Evolutionary conservation across 2,113 vertebrate species (phyloP).

Genomic region (Fulmarus glacialis): DNA sequence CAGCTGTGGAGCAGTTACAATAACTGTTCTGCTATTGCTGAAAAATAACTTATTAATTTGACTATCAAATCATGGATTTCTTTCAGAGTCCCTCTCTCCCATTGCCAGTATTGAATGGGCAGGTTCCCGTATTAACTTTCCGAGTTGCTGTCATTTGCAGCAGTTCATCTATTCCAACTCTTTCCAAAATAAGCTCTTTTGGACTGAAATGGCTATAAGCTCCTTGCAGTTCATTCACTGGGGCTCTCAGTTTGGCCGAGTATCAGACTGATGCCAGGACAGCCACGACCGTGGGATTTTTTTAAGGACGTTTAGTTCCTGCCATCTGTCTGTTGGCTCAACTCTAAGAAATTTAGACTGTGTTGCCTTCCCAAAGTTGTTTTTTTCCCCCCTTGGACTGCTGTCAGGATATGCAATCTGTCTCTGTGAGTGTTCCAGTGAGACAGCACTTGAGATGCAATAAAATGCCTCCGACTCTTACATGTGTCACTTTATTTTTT

Average conservation of each 20-base stretch:
- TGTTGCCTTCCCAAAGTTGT: conserved; percentile 50
- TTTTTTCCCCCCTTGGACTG: conserved; percentile 40
- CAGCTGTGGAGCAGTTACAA: background rate
- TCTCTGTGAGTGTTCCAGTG: conserved; percentile 30
- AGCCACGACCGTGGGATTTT: background rate
- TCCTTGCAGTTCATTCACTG: conserved; percentile 29
- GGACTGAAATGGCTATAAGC: background rate
- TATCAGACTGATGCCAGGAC: background rate
- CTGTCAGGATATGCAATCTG: conserved; percentile 65
- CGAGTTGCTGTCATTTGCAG: background rate
- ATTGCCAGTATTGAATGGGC: background rate
- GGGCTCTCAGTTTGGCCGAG: conserved; percentile 3
- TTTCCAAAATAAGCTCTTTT: background rate
- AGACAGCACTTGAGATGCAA: background rate
- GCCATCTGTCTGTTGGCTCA: conserved; percentile 69
- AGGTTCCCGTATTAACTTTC: background rate
- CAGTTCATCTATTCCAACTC: background rate
- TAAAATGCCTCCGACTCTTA: background rate
- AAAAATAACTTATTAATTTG: background rate
- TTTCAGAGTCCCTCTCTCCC: background rate
- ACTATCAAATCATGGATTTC: background rate
- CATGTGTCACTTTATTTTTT: background rate
- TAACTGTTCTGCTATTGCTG: background rate
- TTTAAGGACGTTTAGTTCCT: conserved; percentile 55
- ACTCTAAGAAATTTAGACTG: conserved; percentile 43